These are phyloP conservation scores for Anneissia japonica DNA, from an alignment of 35 echinoderm and acorn worm species.

Conservation along the genomic window DNA sequence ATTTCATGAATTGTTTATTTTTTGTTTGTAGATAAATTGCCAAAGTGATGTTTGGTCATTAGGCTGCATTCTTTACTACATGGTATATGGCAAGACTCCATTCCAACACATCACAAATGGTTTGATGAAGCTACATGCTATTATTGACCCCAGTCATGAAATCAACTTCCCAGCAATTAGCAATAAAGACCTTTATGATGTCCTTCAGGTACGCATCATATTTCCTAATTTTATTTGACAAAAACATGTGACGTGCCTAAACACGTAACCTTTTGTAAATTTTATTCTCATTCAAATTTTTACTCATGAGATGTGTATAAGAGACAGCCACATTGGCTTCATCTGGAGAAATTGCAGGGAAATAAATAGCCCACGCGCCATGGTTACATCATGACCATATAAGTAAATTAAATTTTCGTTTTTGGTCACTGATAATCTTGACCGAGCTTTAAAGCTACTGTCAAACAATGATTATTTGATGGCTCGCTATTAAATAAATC, in stretches of 20 bases:
- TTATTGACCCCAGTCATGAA: constrained; percentile 63
- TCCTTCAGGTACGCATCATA: constrained; percentile 45
- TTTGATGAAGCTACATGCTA: constrained; percentile 80
- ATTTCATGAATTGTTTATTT: neutral
- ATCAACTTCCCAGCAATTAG: constrained; percentile 55
- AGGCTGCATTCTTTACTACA: constrained; percentile 86
- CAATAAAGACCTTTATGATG: constrained; percentile 44
- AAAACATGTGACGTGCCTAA: neutral
- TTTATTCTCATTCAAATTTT: no score
- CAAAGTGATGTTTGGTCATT: constrained; percentile 96
- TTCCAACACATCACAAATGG: constrained; percentile 79
- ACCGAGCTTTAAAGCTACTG: no score
- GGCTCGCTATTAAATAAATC: neutral
- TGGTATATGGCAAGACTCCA: constrained; percentile 84
- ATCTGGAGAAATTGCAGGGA: no score
- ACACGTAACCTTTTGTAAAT: no score
- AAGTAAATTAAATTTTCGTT: no score
- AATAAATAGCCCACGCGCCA: no score
- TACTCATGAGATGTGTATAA: no score
- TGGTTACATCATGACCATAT: no score
- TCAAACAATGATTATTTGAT: neutral
- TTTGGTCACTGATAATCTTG: no score
- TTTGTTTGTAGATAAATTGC: constrained; percentile 72
- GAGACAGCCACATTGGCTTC: no score
- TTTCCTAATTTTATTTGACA: neutral